phyloP scores from a whole-genome alignment of 1,140 invertebrate genomes.

The Heterodera schachtii region DNA sequence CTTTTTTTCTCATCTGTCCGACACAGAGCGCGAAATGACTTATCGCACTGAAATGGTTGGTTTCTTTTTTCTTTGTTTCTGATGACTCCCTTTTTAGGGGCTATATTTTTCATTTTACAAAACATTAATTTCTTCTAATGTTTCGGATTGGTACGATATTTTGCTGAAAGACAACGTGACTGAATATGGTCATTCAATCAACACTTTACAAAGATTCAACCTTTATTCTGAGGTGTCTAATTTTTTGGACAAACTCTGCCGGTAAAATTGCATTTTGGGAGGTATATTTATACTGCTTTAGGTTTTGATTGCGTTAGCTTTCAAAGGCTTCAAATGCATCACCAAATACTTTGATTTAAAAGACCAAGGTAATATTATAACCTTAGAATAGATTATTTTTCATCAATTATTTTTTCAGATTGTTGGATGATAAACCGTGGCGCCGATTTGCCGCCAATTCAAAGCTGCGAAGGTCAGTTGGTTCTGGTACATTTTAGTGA shows the following conservation, averaged over 20 bases:
- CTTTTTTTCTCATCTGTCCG: slow-evolving; percentile 70
- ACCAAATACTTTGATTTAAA: slow-evolving; percentile 64
- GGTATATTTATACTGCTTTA: slow-evolving; percentile 59
- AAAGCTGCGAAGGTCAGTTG: slow-evolving; percentile 75
- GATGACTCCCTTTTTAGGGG: slow-evolving; percentile 70
- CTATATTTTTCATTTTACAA: slow-evolving; percentile 87
- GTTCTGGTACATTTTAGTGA: too few relatives aligned
- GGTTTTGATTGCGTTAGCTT: slow-evolving; percentile 71
- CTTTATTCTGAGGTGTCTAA: slow-evolving; percentile 78
- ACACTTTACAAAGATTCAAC: slow-evolving; percentile 80
- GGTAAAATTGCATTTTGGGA: not conserved
- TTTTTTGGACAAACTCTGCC: not conserved
- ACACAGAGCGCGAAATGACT: slow-evolving; percentile 69
- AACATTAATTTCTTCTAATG: slow-evolving; percentile 74
- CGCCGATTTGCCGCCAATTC: slow-evolving; percentile 71
- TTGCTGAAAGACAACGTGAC: slow-evolving; percentile 78
- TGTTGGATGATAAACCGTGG: slow-evolving; percentile 75
- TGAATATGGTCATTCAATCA: slow-evolving; percentile 78
- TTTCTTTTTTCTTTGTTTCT: not conserved
- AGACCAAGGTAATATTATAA: slow-evolving; percentile 41
- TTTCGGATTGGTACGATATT: slow-evolving; percentile 72
- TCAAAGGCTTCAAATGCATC: slow-evolving; percentile 69
- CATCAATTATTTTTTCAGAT: slow-evolving; percentile 8
- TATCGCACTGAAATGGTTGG: slow-evolving; percentile 70
- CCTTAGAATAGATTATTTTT: not conserved